phyloP scores from a whole-genome alignment of 2,888 invertebrate species.

The Apamea epomidion region DNA sequence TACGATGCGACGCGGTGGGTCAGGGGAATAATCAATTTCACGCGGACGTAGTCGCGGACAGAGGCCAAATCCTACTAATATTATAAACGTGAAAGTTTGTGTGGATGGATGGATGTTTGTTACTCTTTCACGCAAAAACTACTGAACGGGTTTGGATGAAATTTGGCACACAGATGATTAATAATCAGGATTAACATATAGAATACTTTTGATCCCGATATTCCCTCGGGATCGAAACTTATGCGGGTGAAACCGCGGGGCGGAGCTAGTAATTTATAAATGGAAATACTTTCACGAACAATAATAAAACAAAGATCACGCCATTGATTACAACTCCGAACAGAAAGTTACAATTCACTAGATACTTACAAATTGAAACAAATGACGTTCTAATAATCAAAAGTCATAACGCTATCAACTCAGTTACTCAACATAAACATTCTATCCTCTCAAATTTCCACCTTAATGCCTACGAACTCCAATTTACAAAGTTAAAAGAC shows the following conservation, averaged over 20 bases:
- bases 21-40: no score
- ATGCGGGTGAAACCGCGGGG: not conserved
- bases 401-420: constrained; percentile 54
- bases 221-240: not conserved
- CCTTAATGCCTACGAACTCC: constrained; percentile 61
- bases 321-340: constrained; percentile 13
- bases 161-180: no score
- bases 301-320: constrained; percentile 15
- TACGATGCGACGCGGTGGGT: no score
- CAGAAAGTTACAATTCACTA: constrained; percentile 23
- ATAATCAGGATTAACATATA: no score
- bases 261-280: not conserved
- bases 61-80: no score
- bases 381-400: constrained; percentile 39
- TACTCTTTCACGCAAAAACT: no score
- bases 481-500: constrained; percentile 67
- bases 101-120: no score
- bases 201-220: no score
- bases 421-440: constrained; percentile 57
- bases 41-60: no score
- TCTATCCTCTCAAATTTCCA: constrained; percentile 54
- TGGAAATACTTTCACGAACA: constrained; percentile 5
- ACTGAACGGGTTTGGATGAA: no score
- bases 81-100: no score
- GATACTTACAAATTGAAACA: constrained; percentile 45